These are phyloP conservation scores for Nannospalax galili DNA, from an alignment of 2,113 vertebrate genomes.

Conservation along the genomic window DNA sequence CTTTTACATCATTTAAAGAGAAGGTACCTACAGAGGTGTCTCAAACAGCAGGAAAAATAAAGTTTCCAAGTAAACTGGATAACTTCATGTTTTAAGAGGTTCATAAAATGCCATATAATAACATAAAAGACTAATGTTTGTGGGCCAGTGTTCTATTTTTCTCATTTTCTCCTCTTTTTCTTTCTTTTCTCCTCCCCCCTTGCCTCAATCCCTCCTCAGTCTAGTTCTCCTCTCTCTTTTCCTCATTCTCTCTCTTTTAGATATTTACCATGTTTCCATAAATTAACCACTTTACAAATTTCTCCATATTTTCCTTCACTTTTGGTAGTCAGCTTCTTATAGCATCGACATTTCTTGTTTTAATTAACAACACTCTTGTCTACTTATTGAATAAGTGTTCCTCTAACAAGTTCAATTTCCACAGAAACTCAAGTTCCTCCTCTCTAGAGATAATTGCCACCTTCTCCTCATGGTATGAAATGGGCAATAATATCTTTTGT, in stretches of 20 bases:
- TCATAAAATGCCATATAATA: background rate
- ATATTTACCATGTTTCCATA: background rate
- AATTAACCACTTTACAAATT: background rate
- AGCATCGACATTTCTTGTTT: background rate
- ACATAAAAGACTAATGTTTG: background rate
- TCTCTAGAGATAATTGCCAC: background rate
- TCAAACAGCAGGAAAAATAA: background rate
- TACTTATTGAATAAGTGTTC: background rate
- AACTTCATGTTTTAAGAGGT: background rate
- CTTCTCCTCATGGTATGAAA: background rate
- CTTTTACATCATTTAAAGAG: background rate
- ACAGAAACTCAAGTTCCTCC: background rate
- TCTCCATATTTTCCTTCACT: background rate
- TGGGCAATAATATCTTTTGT: background rate
- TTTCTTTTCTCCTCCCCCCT: accelerated
- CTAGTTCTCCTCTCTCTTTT: accelerated
- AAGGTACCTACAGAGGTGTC: background rate
- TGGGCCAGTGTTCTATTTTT: background rate
- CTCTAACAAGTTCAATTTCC: background rate
- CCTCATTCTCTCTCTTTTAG: too few relatives aligned
- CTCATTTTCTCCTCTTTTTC: background rate
- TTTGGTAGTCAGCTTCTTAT: background rate
- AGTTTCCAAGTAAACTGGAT: background rate
- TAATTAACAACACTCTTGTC: background rate
- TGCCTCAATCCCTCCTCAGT: too few relatives aligned